A percentile compares a stretch with the other conserved stretches of the same genome.
These are phyloP conservation scores for Helicoverpa zea DNA, from an alignment of 1,140 invertebrate species.

Conservation along the genomic window DNA sequence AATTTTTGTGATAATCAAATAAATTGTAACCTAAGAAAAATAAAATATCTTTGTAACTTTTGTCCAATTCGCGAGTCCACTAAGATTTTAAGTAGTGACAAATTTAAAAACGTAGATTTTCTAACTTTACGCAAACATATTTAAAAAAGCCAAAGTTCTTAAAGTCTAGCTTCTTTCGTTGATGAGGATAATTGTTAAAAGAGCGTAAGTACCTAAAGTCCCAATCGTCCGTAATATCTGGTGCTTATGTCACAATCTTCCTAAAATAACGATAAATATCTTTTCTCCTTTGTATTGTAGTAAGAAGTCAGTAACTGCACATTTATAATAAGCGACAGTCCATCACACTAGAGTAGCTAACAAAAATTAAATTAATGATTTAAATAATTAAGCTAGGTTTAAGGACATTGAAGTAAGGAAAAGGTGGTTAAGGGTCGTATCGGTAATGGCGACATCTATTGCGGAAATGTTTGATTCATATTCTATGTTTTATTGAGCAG, in stretches of 20 bases:
- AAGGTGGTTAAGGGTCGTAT: conserved; percentile 42
- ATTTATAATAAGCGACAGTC: conserved; percentile 60
- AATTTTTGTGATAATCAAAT: conserved; percentile 52
- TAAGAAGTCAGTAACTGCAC: conserved; percentile 62
- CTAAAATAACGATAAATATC: conserved; percentile 50
- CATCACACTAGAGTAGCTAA: conserved; percentile 65
- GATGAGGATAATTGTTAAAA: conserved; percentile 42
- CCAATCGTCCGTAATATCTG: conserved; percentile 56
- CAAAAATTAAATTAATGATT: conserved; percentile 60
- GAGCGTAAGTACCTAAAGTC: conserved; percentile 24
- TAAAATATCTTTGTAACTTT: conserved; percentile 45
- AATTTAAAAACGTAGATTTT: conserved; percentile 56
- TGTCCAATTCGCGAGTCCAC: conserved; percentile 56
- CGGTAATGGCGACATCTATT: conserved; percentile 50
- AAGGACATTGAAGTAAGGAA: conserved; percentile 51
- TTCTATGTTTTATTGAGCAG: conserved; percentile 17
- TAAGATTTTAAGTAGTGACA: conserved; percentile 49
- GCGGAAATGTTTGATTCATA: conserved; percentile 24
- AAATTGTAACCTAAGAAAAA: conserved; percentile 38
- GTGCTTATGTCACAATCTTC: conserved; percentile 65
- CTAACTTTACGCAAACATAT: conserved; percentile 44
- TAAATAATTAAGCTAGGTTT: conserved; percentile 56
- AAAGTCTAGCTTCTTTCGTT: conserved; percentile 56
- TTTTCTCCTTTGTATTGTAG: conserved; percentile 50
- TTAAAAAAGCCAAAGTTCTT: conserved; percentile 64